phyloP scores from a whole-genome alignment of 1,140 invertebrate genomes.

The Camponotus vicinus region DNA sequence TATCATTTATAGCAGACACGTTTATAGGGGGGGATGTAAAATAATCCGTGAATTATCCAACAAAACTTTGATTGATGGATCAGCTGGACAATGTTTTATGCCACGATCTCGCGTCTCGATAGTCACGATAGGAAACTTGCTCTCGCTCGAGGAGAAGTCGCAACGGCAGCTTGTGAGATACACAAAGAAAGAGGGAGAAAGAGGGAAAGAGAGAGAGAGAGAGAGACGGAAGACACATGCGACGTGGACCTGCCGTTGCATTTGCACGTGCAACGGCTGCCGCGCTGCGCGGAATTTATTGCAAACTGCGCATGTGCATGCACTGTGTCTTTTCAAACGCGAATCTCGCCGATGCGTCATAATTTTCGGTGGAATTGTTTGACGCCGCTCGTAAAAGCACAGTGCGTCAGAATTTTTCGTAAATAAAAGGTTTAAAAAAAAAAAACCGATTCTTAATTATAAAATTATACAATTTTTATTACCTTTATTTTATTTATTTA shows the following conservation, averaged over 20 bases:
- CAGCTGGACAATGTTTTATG: neutral
- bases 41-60: neutral
- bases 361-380: conserved; percentile 70
- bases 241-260: conserved; percentile 31
- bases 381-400: conserved; percentile 40
- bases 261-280: conserved; percentile 53
- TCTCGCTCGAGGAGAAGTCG: conserved; percentile 32
- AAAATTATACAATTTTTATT: neutral
- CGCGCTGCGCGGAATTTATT: conserved; percentile 60
- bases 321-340: conserved; percentile 27
- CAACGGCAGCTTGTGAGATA: neutral
- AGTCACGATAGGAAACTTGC: conserved; percentile 40
- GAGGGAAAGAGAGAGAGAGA: neutral
- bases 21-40: neutral
- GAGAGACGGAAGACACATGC: neutral
- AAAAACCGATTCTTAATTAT: neutral
- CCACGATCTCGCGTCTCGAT: conserved; percentile 6
- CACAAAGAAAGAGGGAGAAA: conserved; percentile 29
- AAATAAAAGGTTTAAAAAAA: no score
- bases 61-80: neutral
- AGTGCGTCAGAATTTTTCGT: neutral
- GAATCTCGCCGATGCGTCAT: conserved; percentile 62
- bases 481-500: neutral
- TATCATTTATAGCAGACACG: neutral
- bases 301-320: conserved; percentile 4